Evolutionary conservation across 1,140 invertebrate species (phyloP).

Genomic region (Conopomorpha cramerella): DNA sequence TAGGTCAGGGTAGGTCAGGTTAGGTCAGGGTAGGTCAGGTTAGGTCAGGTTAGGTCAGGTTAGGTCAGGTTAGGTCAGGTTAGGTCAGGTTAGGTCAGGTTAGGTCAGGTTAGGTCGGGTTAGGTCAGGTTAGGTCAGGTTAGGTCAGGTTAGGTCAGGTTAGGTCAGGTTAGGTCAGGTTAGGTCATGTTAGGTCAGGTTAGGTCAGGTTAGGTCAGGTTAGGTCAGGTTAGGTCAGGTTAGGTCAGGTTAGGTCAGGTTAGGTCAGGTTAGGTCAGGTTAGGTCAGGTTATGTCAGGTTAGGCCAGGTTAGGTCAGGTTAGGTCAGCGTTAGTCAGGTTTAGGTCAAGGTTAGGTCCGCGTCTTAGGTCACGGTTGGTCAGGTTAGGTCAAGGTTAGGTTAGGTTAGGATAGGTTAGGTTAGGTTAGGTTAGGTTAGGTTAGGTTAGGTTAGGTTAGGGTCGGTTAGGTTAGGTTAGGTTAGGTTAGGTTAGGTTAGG

Average conservation of each 20-base stretch:
- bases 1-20: no score
- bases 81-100: conserved; percentile 19
- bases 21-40: no score
- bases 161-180: no score
- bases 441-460: no score
- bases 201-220: conserved; percentile 14
- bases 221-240: conserved; percentile 13
- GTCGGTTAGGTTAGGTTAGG: no score
- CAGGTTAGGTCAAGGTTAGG: no score
- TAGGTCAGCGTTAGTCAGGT: no score
- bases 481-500: no score
- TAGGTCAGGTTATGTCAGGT: no score
- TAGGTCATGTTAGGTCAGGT: no score
- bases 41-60: conserved; percentile 15
- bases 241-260: conserved; percentile 8
- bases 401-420: conserved; percentile 10
- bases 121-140: conserved; percentile 20
- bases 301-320: no score
- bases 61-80: conserved; percentile 16
- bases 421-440: conserved; percentile 10
- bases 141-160: conserved; percentile 15
- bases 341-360: no score
- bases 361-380: conserved; percentile 14
- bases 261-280: conserved; percentile 13
- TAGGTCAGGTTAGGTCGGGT: conserved; percentile 19